A percentile compares a stretch with the other conserved stretches of the same genome.
Evolutionary conservation across 1,140 invertebrate genomes (phyloP).

Genomic region (Trichonephila inaurata): DNA sequence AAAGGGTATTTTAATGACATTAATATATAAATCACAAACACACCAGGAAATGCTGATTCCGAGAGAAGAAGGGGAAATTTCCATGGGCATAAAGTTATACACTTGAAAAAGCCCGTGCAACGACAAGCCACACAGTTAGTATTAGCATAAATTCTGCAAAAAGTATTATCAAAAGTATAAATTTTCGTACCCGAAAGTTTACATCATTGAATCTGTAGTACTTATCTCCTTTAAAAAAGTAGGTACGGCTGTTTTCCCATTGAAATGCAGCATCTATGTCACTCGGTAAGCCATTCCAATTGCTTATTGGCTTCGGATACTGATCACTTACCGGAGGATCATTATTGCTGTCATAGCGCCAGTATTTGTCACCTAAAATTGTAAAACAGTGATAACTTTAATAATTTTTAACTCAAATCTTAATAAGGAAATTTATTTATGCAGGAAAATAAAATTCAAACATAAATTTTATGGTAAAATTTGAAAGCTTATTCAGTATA

Average conservation of each 20-base stretch:
- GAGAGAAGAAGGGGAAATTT: no score
- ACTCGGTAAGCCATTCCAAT: conserved; percentile 91
- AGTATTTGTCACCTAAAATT: conserved; percentile 88
- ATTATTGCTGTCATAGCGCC: conserved; percentile 93
- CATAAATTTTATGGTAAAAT: no score
- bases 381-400: not conserved
- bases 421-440: no score
- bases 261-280: conserved; percentile 91
- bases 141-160: not conserved
- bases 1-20: no score
- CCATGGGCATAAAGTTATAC: no score
- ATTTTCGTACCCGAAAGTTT: conserved; percentile 89
- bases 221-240: conserved; percentile 94
- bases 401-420: no score
- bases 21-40: no score
- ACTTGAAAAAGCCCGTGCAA: no score
- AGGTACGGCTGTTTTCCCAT: conserved; percentile 95
- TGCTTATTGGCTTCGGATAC: conserved; percentile 93
- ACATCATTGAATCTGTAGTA: conserved; percentile 97
- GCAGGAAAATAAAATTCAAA: no score
- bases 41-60: no score
- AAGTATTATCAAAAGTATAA: not conserved
- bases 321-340: conserved; percentile 91
- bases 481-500: no score
- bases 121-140: no score